These are phyloP conservation scores for Sphenopsis melanotis DNA, from an alignment of 2,797 vertebrate species.

Conservation along the genomic window DNA sequence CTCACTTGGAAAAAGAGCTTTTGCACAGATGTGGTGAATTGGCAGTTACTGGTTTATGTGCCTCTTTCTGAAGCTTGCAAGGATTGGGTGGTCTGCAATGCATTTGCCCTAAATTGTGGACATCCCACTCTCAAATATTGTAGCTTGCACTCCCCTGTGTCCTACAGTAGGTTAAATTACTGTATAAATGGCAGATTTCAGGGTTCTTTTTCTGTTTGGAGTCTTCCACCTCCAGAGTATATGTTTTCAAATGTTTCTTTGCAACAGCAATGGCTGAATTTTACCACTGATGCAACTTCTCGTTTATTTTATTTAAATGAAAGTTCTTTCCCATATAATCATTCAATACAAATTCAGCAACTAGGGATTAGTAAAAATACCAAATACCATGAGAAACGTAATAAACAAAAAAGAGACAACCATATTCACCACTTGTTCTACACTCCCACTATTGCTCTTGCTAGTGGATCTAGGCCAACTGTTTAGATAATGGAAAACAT, in stretches of 20 bases:
- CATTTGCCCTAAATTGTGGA: background rate
- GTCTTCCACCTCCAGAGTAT: background rate
- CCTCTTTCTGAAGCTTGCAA: background rate
- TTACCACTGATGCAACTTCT: background rate
- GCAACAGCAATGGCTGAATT: background rate
- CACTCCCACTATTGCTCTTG: background rate
- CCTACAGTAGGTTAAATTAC: background rate
- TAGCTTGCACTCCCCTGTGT: background rate
- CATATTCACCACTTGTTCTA: background rate
- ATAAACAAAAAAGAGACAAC: background rate
- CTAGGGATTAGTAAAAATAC: constrained; percentile 3
- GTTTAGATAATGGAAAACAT: constrained; percentile 39
- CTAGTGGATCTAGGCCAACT: background rate
- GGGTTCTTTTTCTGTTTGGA: background rate
- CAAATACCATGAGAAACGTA: background rate
- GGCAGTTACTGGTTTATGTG: background rate
- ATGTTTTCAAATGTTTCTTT: background rate
- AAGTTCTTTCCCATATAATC: background rate
- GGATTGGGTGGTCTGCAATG: background rate
- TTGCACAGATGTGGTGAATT: background rate
- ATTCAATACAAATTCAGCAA: background rate
- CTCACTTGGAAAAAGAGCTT: background rate
- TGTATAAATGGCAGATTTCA: background rate
- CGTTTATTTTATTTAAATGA: background rate
- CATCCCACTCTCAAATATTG: background rate